Percentiles rank a stretch among this genome's conserved stretches.
phyloP scores from a whole-genome alignment of 1,140 invertebrate genomes.

The Cataglyphis hispanica region DNA sequence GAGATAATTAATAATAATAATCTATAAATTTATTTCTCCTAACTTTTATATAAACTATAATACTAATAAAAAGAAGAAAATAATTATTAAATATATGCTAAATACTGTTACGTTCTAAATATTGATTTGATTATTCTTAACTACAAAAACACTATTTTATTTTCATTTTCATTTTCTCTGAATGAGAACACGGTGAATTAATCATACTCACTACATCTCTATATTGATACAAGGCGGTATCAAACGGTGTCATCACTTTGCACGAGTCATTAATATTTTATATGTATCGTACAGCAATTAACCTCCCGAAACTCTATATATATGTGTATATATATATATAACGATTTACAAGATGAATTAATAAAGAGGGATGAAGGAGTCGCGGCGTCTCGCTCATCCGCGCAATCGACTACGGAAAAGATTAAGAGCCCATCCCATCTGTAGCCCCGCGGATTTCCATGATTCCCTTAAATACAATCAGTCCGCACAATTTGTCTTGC shows the following conservation, averaged over 20 bases:
- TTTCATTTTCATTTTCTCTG: not conserved
- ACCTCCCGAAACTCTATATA: slow-evolving; percentile 41
- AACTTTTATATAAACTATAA: not conserved
- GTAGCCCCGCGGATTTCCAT: slow-evolving; percentile 12
- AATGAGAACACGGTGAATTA: not conserved
- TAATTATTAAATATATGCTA: not conserved
- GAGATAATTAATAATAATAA: not conserved
- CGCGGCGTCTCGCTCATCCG: not conserved
- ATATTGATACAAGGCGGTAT: not conserved
- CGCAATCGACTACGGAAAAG: slow-evolving; percentile 29
- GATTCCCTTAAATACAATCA: slow-evolving; percentile 38
- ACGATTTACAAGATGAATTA: slow-evolving; percentile 47
- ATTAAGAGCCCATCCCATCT: slow-evolving; percentile 28
- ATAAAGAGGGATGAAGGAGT: slow-evolving; percentile 53
- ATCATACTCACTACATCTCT: not conserved
- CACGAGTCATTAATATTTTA: slow-evolving; percentile 75
- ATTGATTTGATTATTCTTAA: not conserved
- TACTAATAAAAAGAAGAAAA: not conserved
- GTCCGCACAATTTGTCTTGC: slow-evolving; percentile 22
- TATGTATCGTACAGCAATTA: slow-evolving; percentile 73
- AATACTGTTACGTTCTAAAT: not conserved
- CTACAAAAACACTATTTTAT: not conserved
- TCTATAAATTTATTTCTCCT: not conserved
- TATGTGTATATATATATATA: not conserved
- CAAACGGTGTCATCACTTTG: slow-evolving; percentile 34